Conservation (phyloP, 2,888 invertebrate genomes). For the Octonoba sinensis region DNA sequence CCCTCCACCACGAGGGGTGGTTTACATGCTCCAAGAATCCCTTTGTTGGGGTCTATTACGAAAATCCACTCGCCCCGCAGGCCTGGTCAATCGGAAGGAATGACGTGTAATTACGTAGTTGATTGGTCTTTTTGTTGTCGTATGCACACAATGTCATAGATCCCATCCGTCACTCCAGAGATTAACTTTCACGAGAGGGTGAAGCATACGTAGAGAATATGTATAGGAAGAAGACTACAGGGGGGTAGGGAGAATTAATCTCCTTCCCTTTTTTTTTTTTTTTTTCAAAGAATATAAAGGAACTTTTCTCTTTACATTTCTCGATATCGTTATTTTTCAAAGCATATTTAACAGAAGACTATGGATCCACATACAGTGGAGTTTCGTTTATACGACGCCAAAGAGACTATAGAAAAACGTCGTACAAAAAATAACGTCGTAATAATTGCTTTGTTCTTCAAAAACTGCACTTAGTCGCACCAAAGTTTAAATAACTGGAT, state of each 20-base stretch:
- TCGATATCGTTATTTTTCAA: no score
- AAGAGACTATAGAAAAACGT: no score
- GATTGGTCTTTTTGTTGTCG: constrained; percentile 61
- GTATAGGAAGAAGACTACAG: neutral
- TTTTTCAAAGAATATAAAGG: neutral
- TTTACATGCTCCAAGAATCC: constrained; percentile 48
- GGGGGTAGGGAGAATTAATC: neutral
- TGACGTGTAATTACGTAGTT: constrained; percentile 56
- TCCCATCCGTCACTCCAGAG: constrained; percentile 43
- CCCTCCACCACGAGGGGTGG: constrained; percentile 6
- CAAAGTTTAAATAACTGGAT: no score
- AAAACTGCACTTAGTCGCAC: no score
- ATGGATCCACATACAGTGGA: no score
- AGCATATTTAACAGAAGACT: no score
- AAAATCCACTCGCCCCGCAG: constrained; percentile 42
- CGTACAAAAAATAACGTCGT: no score
- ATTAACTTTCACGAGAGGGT: constrained; percentile 33
- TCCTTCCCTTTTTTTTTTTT: neutral
- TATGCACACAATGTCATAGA: constrained; percentile 38
- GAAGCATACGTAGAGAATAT: neutral
- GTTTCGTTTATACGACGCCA: no score
- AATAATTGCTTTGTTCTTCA: no score
- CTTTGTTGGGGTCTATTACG: constrained; percentile 51
- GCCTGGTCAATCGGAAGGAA: constrained; percentile 54
- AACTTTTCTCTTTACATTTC: neutral